Percentiles rank a stretch among this genome's conserved stretches.
Evolutionary conservation across 2,888 invertebrate genomes (phyloP).

Genomic region (Heliothis peltigera): DNA sequence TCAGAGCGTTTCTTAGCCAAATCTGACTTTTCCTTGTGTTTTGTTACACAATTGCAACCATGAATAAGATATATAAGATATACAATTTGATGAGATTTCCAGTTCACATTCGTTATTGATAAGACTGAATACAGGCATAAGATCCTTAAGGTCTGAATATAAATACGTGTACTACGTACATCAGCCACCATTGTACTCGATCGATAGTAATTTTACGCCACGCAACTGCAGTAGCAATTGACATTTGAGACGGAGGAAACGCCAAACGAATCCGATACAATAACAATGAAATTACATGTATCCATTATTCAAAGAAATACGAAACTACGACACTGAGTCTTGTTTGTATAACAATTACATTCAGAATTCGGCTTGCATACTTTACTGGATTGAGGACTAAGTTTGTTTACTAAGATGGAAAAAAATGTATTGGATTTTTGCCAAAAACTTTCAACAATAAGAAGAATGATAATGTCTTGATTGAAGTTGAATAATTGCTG

Average conservation of each 20-base stretch:
- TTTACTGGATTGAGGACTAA: not conserved
- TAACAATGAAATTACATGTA: constrained; percentile 9
- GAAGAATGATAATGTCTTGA: not conserved
- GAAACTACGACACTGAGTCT: not conserved
- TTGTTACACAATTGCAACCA: not conserved
- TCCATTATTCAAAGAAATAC: constrained; percentile 8
- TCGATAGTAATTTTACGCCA: constrained; percentile 26
- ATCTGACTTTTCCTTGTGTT: not conserved
- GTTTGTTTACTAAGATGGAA: not conserved
- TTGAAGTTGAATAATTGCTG: constrained; percentile 7
- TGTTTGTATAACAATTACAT: not conserved
- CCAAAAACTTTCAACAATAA: not conserved
- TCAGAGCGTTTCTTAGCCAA: not conserved
- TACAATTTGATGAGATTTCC: too few relatives aligned
- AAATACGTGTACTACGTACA: not conserved
- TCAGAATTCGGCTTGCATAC: not conserved
- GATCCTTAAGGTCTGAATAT: constrained; percentile 1
- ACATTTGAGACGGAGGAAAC: constrained; percentile 38
- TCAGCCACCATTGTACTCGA: constrained; percentile 2
- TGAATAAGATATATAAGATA: not conserved
- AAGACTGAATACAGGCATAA: not conserved
- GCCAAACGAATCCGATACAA: constrained; percentile 20
- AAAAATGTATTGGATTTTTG: not conserved
- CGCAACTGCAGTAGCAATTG: constrained; percentile 8
- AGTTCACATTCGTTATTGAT: too few relatives aligned